A percentile compares a stretch with the other conserved stretches of the same genome.
Evolutionary conservation across 1,140 invertebrate species (phyloP).

Genomic region (Acyrthosiphon pisum): DNA sequence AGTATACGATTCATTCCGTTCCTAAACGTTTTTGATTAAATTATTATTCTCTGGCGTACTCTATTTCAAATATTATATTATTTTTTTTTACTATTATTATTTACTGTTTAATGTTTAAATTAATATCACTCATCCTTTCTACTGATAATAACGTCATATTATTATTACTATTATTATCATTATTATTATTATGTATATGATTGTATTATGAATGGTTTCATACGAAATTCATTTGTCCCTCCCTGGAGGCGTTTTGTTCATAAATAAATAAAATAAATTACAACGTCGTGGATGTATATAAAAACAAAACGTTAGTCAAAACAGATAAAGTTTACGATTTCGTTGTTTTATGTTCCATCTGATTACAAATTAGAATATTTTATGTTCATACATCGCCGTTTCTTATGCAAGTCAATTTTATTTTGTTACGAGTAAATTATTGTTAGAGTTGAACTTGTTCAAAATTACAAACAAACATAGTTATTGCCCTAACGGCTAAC

Average conservation of each 20-base stretch:
- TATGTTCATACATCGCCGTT: neutral
- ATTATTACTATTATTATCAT: neutral
- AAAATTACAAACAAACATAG: neutral
- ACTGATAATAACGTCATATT: neutral
- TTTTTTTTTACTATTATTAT: neutral
- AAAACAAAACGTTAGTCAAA: neutral
- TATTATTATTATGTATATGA: neutral
- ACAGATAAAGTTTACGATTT: neutral
- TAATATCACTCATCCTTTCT: neutral
- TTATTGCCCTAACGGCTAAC: neutral
- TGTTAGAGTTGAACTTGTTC: neutral
- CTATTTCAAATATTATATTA: neutral
- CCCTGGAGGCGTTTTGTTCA: neutral
- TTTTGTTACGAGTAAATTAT: neutral
- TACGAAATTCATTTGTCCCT: neutral
- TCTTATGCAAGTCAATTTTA: neutral
- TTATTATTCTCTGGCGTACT: neutral
- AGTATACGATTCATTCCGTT: neutral
- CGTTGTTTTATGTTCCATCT: neutral
- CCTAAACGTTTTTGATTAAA: neutral
- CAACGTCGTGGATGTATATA: neutral
- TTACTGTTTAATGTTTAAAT: neutral
- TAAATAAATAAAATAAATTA: constrained; percentile 2
- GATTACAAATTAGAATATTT: constrained; percentile 40
- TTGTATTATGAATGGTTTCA: neutral